phyloP scores from a whole-genome alignment of 35 echinoderm and acorn worm genomes.

The Acanthaster planci region DNA sequence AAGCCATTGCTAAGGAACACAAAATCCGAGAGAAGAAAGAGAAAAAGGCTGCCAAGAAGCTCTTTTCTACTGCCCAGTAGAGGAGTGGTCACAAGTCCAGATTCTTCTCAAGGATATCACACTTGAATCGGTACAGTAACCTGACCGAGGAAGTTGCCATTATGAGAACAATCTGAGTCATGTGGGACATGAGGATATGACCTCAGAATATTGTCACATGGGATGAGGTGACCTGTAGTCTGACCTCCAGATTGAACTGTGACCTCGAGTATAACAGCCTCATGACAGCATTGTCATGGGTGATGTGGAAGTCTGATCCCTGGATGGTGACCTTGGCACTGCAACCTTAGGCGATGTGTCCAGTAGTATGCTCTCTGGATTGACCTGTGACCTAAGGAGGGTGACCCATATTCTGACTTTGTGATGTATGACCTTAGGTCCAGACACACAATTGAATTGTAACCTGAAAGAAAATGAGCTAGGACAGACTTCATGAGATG shows the following conservation, averaged over 20 bases:
- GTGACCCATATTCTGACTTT: no score
- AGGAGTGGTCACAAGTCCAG: neutral
- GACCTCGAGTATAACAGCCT: no score
- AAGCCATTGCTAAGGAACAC: slow-evolving; percentile 73
- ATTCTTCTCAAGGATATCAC: neutral
- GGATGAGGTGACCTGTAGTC: neutral
- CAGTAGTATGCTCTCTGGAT: neutral
- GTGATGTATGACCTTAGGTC: no score
- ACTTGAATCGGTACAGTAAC: neutral
- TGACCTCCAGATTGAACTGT: neutral
- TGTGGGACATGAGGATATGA: neutral
- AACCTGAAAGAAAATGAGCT: no score
- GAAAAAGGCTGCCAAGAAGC: slow-evolving; percentile 96
- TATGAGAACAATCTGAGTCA: neutral
- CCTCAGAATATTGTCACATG: neutral
- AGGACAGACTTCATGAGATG: no score
- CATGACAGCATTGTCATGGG: no score
- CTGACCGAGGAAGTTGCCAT: neutral
- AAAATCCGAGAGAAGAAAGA: slow-evolving; percentile 90
- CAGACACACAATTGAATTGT: no score
- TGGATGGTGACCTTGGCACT: no score
- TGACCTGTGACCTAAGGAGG: no score
- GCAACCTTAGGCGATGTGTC: neutral
- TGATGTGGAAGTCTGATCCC: neutral
- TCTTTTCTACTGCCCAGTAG: slow-evolving; percentile 55